Evolutionary conservation across 2,888 invertebrate species (phyloP), one percentile per base, ranked within the genome.

Genomic region (Hydropsyche betteni): DNA sequence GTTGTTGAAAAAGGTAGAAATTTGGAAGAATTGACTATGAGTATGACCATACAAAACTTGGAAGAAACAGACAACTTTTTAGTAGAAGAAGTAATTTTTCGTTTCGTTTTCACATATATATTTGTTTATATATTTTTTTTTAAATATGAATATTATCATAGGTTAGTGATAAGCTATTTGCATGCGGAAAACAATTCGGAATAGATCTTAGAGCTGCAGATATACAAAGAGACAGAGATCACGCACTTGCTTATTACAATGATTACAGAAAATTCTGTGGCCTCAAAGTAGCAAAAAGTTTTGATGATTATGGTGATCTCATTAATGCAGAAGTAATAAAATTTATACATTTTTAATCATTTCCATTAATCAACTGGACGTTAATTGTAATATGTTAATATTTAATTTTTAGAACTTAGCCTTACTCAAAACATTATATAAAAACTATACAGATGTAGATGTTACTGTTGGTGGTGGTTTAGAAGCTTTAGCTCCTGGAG

Each of bases 241-340:
- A 74, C 16, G 74, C 69, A 2, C 12, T 74, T 14, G 4, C 5
- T 52, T 74, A 74, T 38, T 74, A 74, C 44, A 75, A 76, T 61
- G 78, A 78, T 3, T 76, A 78, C 38, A 76, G 78, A 79, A 88
- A 90, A 75, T 89, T 89, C 81, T 92, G 92, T 81, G 91, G 91
- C 2, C 81, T 92, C 24, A 86, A 85, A 2, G 88, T 87, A 76
- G 93, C 91, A 0, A 81, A 82, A 12, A 82, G 82, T 0, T 92
- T 92, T 86, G 83, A 88, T 75, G 92, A 90, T 79, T 91, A 90
- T 81, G 81, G 84, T 0, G 91, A 90, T 81, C 84, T 89, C 24
- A 89, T 90, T 75, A 85, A 87, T 68, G 81, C 82, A 38, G 86
- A 89, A 79, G 90, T 76, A 74, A 68, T 14, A 12, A 12, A 58